Evolutionary conservation across 1,140 invertebrate genomes (phyloP).

Genomic region (Hylyphantes graminicola): DNA sequence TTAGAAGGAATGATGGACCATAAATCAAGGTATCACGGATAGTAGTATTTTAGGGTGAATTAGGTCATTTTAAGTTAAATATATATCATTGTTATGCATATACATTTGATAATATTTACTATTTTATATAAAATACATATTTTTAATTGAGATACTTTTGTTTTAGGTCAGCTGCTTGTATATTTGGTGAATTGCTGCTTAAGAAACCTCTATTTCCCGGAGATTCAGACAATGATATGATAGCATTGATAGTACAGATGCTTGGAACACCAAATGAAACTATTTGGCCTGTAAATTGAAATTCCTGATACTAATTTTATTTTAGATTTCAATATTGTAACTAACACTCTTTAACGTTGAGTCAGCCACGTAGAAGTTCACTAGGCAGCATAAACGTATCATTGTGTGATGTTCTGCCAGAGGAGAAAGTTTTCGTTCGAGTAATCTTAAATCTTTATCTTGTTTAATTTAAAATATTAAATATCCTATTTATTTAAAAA

Average conservation of each 20-base stretch:
- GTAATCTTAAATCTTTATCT: too few relatives aligned
- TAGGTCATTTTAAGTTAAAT: too few relatives aligned
- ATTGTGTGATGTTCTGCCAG: background rate
- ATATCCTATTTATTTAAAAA: too few relatives aligned
- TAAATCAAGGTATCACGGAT: too few relatives aligned
- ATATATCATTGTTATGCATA: too few relatives aligned
- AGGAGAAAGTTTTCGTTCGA: background rate
- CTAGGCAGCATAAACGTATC: background rate
- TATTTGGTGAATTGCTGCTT: background rate
- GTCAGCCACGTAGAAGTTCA: background rate
- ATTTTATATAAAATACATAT: too few relatives aligned
- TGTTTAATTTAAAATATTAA: too few relatives aligned
- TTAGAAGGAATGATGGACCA: too few relatives aligned
- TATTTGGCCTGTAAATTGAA: background rate
- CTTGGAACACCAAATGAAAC: background rate
- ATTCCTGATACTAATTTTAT: background rate
- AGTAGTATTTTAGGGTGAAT: too few relatives aligned
- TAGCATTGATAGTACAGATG: background rate
- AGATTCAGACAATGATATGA: conserved; percentile 18
- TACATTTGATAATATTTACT: too few relatives aligned
- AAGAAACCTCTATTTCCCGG: conserved; percentile 4
- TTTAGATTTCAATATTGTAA: background rate
- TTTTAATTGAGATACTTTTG: background rate
- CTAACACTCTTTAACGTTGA: background rate
- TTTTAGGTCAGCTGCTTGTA: conserved; percentile 7